Conservation (phyloP, 2,888 invertebrate genomes). For the Belgica antarctica region DNA sequence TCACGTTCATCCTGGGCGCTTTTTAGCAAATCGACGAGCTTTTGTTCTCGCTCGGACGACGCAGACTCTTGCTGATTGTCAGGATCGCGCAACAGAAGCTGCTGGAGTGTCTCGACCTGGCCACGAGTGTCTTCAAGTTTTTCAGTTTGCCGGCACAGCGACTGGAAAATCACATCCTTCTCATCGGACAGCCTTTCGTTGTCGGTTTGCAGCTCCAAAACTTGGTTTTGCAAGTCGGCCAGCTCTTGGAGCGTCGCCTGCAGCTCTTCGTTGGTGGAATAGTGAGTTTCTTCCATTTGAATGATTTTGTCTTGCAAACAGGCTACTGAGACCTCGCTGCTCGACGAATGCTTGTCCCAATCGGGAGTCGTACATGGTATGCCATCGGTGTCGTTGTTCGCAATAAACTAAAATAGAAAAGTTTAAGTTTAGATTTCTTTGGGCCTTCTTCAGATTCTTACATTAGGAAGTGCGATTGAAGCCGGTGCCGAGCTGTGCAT, state of each 20-base stretch:
- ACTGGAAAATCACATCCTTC: constrained; percentile 84
- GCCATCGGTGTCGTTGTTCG: constrained; percentile 58
- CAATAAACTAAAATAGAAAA: constrained; percentile 35
- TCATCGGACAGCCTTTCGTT: constrained; percentile 85
- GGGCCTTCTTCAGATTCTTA: constrained; percentile 47
- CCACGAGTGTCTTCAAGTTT: constrained; percentile 83
- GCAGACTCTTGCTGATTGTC: constrained; percentile 66
- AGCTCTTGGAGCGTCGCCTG: constrained; percentile 92
- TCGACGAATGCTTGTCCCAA: constrained; percentile 90
- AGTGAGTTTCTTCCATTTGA: constrained; percentile 61
- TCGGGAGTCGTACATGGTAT: constrained; percentile 74
- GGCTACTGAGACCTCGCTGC: constrained; percentile 87
- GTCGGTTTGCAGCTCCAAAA: constrained; percentile 82
- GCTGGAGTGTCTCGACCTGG: constrained; percentile 79
- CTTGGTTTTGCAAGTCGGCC: constrained; percentile 82
- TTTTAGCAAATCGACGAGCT: constrained; percentile 80
- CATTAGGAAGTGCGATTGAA: constrained; percentile 63
- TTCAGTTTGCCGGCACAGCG: constrained; percentile 87
- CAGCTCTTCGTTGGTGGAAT: constrained; percentile 84
- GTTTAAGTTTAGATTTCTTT: constrained; percentile 24
- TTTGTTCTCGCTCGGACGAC: constrained; percentile 74
- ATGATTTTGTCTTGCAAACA: constrained; percentile 90
- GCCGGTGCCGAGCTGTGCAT: constrained; percentile 78
- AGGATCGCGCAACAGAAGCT: constrained; percentile 70
- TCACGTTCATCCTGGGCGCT: constrained; percentile 79